Base-by-base conservation (phyloP, 2,113 vertebrate genomes). In the Gobio gobio region DNA sequence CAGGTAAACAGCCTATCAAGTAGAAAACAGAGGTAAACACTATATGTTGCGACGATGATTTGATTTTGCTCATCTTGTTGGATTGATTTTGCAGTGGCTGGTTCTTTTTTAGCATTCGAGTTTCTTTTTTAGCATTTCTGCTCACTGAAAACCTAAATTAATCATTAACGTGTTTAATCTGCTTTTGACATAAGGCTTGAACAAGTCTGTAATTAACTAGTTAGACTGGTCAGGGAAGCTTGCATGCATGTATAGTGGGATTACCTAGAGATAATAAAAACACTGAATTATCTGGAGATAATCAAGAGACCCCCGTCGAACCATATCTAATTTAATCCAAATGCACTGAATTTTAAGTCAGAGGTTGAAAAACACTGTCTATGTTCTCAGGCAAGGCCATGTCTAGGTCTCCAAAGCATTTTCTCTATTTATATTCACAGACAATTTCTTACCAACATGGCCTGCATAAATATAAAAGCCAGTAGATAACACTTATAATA, bases 301-400 rank as follows among this genome's bases (percentile, higher is more conserved):
- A 83, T 83, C 81, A 43, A 72, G 66, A 83, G 66, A 83, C 66
- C 66, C 49, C 81, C 49, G 1, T 56, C 14, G 8, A 83, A 58
- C 66, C 64, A 36, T 73, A 58, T 72, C 81, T 83, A 83, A 83
- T 83, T 83, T 83, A 83, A 83, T 83, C 81, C 81, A 83, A 83
- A 83, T 83, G 81, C 81, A 43, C 64, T 43, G 66, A 83, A 83
- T 73, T 43, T 26, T 73, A 58, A 56, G 29, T 73, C 81, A 72
- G 81, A 83, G 66, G 13, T 51, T 72, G 80, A 49, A 72, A 82
- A 82, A 68, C 12, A 22, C 20, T 51, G 79, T 33, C 79, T 82
- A 10, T 54, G 79, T 68, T 82, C 79, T 68, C 18, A 68, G 49
- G 36, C 66, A 36, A 70, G 64, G 26, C 36, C 78, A 51, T 22